These are phyloP conservation scores for Azorinus chamasolen DNA, from an alignment of 2,888 invertebrate species.

Conservation along the genomic window DNA sequence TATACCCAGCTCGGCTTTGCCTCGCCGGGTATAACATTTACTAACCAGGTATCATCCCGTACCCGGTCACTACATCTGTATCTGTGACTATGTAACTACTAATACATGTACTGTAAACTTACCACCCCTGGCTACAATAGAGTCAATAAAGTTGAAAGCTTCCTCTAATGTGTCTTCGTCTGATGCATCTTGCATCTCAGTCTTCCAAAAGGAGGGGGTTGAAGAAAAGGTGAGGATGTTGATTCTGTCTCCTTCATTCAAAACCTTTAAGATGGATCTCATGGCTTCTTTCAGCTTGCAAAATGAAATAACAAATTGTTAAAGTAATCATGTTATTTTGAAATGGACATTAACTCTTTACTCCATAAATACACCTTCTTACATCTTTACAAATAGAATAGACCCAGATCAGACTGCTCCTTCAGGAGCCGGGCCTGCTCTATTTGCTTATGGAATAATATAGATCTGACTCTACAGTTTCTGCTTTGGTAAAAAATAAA, in stretches of 20 bases:
- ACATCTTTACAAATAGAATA: no score
- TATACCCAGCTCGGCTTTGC: no score
- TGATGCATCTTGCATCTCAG: slow-evolving; percentile 35
- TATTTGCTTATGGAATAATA: no score
- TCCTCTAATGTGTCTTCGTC: slow-evolving; percentile 40
- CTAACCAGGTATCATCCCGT: no score
- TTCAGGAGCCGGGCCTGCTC: no score
- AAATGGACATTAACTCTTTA: no score
- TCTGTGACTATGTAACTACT: slow-evolving; percentile 48
- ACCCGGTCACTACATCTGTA: slow-evolving; percentile 89
- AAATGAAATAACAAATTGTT: not conserved
- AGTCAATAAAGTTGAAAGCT: slow-evolving; percentile 26
- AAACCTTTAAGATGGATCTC: slow-evolving; percentile 62
- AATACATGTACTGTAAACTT: slow-evolving; percentile 21
- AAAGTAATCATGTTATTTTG: no score
- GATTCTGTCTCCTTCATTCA: slow-evolving; percentile 67
- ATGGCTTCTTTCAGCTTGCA: slow-evolving; percentile 85
- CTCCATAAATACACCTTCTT: no score
- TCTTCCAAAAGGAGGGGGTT: slow-evolving; percentile 44
- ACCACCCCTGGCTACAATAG: slow-evolving; percentile 52
- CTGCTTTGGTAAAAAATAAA: no score
- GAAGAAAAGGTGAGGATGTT: slow-evolving; percentile 66
- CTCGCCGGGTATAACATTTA: no score
- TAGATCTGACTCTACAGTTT: no score
- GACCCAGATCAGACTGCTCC: no score